phyloP scores from a whole-genome alignment of 2,888 invertebrate genomes.

The Beris chalybata region DNA sequence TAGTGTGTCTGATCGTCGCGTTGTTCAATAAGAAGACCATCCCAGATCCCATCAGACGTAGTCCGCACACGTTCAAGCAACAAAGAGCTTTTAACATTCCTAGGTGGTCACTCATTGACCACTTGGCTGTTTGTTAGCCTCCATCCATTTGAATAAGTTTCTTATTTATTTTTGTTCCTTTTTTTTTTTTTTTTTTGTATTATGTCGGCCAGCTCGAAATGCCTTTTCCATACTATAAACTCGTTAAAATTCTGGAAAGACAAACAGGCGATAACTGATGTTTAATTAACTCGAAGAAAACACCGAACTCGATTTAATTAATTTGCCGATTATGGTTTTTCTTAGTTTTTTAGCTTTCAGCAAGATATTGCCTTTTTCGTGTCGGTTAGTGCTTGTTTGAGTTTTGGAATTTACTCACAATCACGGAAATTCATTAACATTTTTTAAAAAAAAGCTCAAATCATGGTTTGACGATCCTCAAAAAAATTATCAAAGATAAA shows the following conservation, averaged over 20 bases:
- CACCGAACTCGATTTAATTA: slow-evolving; percentile 38
- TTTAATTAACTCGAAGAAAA: slow-evolving; percentile 38
- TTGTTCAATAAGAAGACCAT: no score
- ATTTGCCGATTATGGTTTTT: slow-evolving; percentile 37
- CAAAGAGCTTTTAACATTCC: slow-evolving; percentile 31
- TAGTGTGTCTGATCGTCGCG: no score
- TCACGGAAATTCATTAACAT: no score
- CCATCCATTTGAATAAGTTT: slow-evolving; percentile 12
- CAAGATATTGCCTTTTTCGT: background rate
- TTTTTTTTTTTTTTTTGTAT: background rate
- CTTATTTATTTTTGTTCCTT: background rate
- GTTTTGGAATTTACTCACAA: no score
- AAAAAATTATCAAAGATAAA: no score
- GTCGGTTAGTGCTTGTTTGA: no score
- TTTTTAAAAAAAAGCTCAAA: no score
- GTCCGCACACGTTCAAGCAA: background rate
- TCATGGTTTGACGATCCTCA: no score
- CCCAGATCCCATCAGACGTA: background rate
- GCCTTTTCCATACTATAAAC: slow-evolving; percentile 25
- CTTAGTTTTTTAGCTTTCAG: slow-evolving; percentile 3
- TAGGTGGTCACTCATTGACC: slow-evolving; percentile 32
- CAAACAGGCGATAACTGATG: slow-evolving; percentile 37
- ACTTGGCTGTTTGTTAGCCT: background rate
- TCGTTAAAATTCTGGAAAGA: slow-evolving; percentile 38
- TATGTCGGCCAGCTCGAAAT: slow-evolving; percentile 9